Conservation (phyloP, 2,888 invertebrate genomes). For the Microplitis manilae region DNA sequence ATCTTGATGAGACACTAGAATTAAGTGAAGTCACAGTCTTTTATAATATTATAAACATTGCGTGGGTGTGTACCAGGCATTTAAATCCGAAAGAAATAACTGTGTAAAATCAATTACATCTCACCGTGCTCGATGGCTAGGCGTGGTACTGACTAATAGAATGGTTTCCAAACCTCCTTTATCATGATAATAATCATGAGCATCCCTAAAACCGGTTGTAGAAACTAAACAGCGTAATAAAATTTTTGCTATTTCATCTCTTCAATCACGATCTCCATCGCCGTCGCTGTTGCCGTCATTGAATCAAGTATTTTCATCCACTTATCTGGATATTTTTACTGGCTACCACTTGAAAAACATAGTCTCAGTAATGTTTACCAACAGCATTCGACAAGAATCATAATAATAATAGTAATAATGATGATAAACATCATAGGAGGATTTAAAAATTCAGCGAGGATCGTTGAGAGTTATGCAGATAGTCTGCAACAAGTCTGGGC, state of each 20-base stretch:
- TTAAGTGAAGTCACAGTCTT: background rate
- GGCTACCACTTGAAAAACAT: slow-evolving; percentile 2
- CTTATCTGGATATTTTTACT: slow-evolving; percentile 11
- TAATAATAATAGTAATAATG: background rate
- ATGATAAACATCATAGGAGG: background rate
- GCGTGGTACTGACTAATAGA: slow-evolving; percentile 42
- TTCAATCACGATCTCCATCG: slow-evolving; percentile 7
- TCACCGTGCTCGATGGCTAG: slow-evolving; percentile 36
- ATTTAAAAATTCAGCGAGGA: slow-evolving; percentile 7
- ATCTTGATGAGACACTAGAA: slow-evolving; percentile 11
- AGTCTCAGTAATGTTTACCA: background rate
- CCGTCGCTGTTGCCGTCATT: background rate
- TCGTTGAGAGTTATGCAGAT: background rate
- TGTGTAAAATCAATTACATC: slow-evolving; percentile 42
- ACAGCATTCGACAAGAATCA: background rate
- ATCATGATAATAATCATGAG: slow-evolving; percentile 2
- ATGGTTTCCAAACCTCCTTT: slow-evolving; percentile 23
- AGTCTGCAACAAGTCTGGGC: background rate
- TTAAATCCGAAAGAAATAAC: slow-evolving; percentile 36
- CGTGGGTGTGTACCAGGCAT: slow-evolving; percentile 34
- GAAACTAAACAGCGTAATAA: background rate
- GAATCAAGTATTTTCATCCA: slow-evolving; percentile 4
- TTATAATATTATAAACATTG: background rate
- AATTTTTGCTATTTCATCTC: background rate
- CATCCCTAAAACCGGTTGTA: background rate